Evolutionary conservation across 2,797 vertebrate genomes (phyloP).

Genomic region (Limosa lapponica): DNA sequence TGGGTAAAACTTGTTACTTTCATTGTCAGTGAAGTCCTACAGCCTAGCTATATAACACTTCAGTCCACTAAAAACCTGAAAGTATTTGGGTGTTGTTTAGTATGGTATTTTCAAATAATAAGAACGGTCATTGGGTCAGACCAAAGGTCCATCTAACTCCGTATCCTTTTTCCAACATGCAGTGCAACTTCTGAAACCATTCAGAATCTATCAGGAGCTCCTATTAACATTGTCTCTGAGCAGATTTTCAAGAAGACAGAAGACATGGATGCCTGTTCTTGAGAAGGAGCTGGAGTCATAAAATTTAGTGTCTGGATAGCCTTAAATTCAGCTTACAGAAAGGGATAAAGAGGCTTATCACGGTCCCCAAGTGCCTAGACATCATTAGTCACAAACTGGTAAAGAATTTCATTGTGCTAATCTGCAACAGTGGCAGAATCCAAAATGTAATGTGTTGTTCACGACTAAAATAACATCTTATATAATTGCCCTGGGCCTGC

Average conservation of each 20-base stretch:
- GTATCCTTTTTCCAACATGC: not conserved
- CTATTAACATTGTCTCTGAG: not conserved
- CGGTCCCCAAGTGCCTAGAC: not conserved
- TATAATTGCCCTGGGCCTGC: constrained; percentile 10
- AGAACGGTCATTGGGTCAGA: not conserved
- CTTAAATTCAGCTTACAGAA: not conserved
- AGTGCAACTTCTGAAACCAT: not conserved
- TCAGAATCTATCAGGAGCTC: not conserved
- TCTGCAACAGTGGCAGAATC: not conserved
- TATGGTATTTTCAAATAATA: not conserved
- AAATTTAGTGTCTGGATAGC: not conserved
- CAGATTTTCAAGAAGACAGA: not conserved
- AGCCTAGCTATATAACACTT: not conserved
- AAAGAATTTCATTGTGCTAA: constrained; percentile 21
- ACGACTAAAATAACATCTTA: constrained; percentile 20
- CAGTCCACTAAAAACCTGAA: not conserved
- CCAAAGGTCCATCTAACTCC: not conserved
- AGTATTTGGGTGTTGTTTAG: not conserved
- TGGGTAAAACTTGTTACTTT: not conserved
- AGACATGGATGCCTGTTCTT: not conserved
- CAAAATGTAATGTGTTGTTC: not conserved
- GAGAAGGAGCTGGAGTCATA: not conserved
- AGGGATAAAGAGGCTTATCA: not conserved
- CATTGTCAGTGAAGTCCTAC: not conserved
- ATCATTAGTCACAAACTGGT: not conserved